Conservation (phyloP, 2,888 invertebrate genomes). For the Pyrrhia umbra region DNA sequence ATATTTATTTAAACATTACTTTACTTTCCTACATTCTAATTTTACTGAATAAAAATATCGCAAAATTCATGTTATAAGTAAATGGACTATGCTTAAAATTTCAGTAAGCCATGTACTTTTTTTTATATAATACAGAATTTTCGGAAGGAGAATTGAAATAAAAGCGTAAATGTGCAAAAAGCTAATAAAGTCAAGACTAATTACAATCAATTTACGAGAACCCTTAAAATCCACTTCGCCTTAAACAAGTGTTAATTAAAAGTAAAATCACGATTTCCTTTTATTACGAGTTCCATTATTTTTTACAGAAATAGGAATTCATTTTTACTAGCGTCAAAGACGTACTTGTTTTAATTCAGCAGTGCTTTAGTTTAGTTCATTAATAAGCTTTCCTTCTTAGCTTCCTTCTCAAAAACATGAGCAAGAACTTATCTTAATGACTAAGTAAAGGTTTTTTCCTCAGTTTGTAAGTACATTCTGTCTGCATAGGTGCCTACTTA, state of each 20-base stretch:
- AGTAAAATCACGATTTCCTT: conserved; percentile 43
- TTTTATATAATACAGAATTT: conserved; percentile 19
- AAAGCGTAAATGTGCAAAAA: conserved; percentile 30
- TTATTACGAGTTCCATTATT: conserved; percentile 9
- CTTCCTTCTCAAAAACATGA: too few species aligned
- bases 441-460: too few species aligned
- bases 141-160: conserved; percentile 6
- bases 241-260: conserved; percentile 56
- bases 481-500: too few species aligned
- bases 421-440: too few species aligned
- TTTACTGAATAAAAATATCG: too few species aligned
- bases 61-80: too few species aligned
- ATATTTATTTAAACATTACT: too few species aligned
- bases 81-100: too few species aligned
- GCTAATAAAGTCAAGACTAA: conserved; percentile 42
- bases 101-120: too few species aligned
- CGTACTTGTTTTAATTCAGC: neutral
- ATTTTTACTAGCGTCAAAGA: neutral
- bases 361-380: neutral
- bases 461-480: too few species aligned
- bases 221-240: conserved; percentile 31
- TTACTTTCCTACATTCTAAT: too few species aligned
- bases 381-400: too few species aligned
- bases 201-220: conserved; percentile 47
- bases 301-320: conserved; percentile 7